Percentiles rank a stretch among this genome's conserved stretches.
These are phyloP conservation scores for Malachius bipustulatus DNA, from an alignment of 2,888 invertebrate species.

Conservation along the genomic window DNA sequence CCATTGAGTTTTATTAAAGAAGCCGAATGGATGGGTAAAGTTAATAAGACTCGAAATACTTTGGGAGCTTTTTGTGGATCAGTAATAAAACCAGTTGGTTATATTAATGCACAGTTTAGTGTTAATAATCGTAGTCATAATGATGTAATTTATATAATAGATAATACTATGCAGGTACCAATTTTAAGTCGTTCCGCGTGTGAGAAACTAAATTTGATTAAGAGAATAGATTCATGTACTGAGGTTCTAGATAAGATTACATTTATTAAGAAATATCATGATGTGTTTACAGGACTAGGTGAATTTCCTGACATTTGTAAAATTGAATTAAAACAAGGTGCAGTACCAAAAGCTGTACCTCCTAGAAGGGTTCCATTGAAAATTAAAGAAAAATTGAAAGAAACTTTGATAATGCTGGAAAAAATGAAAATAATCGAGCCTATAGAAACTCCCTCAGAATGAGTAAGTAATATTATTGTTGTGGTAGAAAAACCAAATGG, in stretches of 20 bases:
- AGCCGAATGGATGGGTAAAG: neutral
- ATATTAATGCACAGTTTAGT: neutral
- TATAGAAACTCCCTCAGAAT: constrained; percentile 14
- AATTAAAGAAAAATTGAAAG: constrained; percentile 10
- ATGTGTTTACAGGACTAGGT: constrained; percentile 12
- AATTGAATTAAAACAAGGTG: constrained; percentile 11
- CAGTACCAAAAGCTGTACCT: constrained; percentile 8
- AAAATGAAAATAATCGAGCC: constrained; percentile 12
- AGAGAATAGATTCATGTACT: neutral
- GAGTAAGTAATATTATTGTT: constrained; percentile 18
- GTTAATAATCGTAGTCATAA: too few species aligned
- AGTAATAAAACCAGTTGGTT: neutral
- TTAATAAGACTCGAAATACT: neutral
- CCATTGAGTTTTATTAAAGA: neutral
- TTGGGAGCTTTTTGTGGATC: neutral
- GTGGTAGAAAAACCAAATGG: constrained; percentile 8
- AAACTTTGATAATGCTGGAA: constrained; percentile 8
- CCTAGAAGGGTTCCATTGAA: constrained; percentile 11
- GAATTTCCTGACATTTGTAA: constrained; percentile 9
- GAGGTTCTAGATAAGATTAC: neutral
- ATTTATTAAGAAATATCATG: constrained; percentile 9
- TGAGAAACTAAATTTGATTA: too few species aligned
- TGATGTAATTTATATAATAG: too few species aligned
- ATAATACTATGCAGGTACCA: too few species aligned
- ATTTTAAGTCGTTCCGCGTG: too few species aligned